Conservation (phyloP, 2,113 vertebrate species). For the Furnarius figulus region DNA sequence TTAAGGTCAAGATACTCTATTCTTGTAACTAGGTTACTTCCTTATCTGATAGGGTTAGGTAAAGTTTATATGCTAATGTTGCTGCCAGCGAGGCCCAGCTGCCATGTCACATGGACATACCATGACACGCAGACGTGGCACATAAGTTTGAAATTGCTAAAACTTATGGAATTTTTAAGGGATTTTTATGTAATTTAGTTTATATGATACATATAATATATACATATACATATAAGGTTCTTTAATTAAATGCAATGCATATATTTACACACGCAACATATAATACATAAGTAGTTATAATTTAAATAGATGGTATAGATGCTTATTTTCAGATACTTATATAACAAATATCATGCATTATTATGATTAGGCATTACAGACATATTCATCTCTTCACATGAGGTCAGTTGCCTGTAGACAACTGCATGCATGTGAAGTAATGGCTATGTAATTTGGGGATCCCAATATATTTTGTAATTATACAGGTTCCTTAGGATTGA, state of each 20-base stretch:
- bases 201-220: background rate
- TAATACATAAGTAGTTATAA: background rate
- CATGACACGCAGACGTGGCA: accelerated
- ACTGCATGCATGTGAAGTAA: background rate
- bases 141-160: background rate
- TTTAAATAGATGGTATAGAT: background rate
- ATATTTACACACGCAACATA: background rate
- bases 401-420: background rate
- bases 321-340: background rate
- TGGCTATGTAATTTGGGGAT: background rate
- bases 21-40: background rate
- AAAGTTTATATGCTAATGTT: background rate
- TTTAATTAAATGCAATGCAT: background rate
- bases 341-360: background rate
- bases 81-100: background rate
- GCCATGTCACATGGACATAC: background rate
- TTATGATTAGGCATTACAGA: background rate
- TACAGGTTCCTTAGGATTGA: background rate
- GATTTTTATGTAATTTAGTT: background rate
- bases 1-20: background rate
- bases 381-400: background rate
- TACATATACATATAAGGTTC: background rate
- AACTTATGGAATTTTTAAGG: background rate
- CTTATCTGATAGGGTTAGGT: accelerated
- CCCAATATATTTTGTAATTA: background rate